Base-by-base conservation (phyloP, 2,113 vertebrate species). In the Cinclus mexicanus region DNA sequence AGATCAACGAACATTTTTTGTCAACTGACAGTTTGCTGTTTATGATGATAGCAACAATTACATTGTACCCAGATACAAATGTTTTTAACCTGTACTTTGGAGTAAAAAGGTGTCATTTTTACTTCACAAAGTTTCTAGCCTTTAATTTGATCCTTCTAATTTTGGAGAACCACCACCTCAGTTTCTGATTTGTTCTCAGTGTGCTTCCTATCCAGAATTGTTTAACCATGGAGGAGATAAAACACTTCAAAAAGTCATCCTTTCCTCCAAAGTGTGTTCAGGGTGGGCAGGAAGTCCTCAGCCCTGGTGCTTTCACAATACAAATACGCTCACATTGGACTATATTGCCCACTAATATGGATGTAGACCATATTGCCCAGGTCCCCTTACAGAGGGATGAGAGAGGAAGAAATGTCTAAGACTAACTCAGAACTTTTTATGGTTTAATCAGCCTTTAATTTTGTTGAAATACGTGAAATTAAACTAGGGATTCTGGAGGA, bases 291-390 rank as follows among this genome's bases (percentile, higher is more conserved):
- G 31, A 49, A 56, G 5, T 35, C 14, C 31, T 74, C 55, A 75
- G 17, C 2, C 6, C 5, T 16, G 31, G 15, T 1, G 4, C 12
- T 49, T 61, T 78, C 12, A 18, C 7, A 50, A 0, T 11, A 33
- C 11, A 61, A 64, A 42, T 21, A 3, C 4, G 13, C 20, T 77
- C 35, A 53, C 8, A 2, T 2, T 63, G 23, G 9, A 42, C 28
- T 49, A 8, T 13, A 8, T 33, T 39, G 15, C 20, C 55, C 24
- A 55, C 14, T 63, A 50, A 25, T 0, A 3, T 31, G 60, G 39
- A 59, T 6, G 8, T 24, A 35, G 35, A 13, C 1, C 63, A 1
- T 15, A 47, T 19, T 4, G 13, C 41, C 4, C 21, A 31, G 7
- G 3, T 22, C 55, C 6, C 26, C 26, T 8, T 22, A 20, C 1